Evolutionary conservation across 2,888 invertebrate genomes (phyloP).

Genomic region (Odontocerum albicorne): DNA sequence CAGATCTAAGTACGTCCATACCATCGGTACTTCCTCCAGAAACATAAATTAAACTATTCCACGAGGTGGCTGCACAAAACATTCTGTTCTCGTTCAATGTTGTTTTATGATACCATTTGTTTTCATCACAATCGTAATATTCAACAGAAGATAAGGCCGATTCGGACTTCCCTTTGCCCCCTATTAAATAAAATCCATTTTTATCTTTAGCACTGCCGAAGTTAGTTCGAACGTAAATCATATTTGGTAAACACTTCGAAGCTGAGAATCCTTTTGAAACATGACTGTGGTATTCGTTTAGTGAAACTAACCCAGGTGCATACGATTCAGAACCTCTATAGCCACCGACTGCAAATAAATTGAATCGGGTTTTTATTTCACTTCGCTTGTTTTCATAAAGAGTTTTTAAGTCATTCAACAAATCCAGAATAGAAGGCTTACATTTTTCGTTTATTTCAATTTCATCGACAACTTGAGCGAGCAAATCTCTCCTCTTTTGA

Average conservation of each 20-base stretch:
- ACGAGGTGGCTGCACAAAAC: constrained; percentile 7
- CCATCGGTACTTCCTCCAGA: constrained; percentile 12
- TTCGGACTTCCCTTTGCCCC: constrained; percentile 1
- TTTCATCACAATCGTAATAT: constrained; percentile 15
- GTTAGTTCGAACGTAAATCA: constrained; percentile 1
- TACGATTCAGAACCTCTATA: neutral
- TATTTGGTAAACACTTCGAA: constrained; percentile 3
- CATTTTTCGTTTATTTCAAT: neutral
- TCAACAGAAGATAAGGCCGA: neutral
- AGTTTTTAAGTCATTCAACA: neutral
- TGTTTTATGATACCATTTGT: constrained; percentile 9
- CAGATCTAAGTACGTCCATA: neutral
- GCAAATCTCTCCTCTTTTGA: neutral
- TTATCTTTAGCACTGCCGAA: constrained; percentile 6
- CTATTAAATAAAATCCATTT: constrained; percentile 17
- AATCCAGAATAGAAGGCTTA: constrained; percentile 2
- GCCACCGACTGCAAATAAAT: constrained; percentile 12
- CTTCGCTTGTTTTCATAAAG: too few species aligned
- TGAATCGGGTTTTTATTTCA: too few species aligned
- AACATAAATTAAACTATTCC: constrained; percentile 5
- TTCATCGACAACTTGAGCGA: constrained; percentile 1
- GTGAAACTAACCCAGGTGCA: neutral
- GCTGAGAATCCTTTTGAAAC: neutral
- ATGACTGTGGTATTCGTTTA: constrained; percentile 4
- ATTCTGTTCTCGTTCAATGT: neutral